These are phyloP conservation scores for Drymonia ruficornis DNA, from an alignment of 2,888 invertebrate species.

Conservation along the genomic window DNA sequence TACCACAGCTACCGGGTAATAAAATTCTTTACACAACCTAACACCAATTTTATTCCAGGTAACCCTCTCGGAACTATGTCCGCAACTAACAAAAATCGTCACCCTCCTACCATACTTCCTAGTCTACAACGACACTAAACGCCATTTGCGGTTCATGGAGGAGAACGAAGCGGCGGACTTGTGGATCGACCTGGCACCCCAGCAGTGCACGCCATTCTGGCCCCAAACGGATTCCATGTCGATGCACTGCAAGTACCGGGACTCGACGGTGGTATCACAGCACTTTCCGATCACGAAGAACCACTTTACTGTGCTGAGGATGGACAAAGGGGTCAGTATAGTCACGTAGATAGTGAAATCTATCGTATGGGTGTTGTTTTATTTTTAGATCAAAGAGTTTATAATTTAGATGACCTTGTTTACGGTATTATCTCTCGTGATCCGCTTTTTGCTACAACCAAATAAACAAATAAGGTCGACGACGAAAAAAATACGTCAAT, in stretches of 20 bases:
- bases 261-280: slow-evolving; percentile 90
- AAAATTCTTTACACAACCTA: too few species aligned
- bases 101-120: slow-evolving; percentile 92
- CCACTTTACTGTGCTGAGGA: slow-evolving; percentile 90
- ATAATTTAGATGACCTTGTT: too few species aligned
- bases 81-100: slow-evolving; percentile 91
- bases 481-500: too few species aligned
- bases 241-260: slow-evolving; percentile 91
- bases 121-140: slow-evolving; percentile 89
- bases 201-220: slow-evolving; percentile 91
- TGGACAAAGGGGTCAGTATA: slow-evolving; percentile 91
- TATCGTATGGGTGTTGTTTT: too few species aligned
- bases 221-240: slow-evolving; percentile 92
- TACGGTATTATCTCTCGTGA: too few species aligned
- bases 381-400: too few species aligned
- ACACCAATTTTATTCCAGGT: slow-evolving; percentile 60
- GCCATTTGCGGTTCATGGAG: slow-evolving; percentile 90
- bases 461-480: too few species aligned
- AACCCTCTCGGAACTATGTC: slow-evolving; percentile 88
- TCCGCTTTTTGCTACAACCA: too few species aligned
- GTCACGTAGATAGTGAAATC: too few species aligned
- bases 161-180: slow-evolving; percentile 93
- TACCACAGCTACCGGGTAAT: too few species aligned
- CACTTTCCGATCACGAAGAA: slow-evolving; percentile 89
- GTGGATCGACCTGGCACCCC: slow-evolving; percentile 90